phyloP scores from a whole-genome alignment of 2,113 vertebrate species.

The Entomyzon cyanotis region DNA sequence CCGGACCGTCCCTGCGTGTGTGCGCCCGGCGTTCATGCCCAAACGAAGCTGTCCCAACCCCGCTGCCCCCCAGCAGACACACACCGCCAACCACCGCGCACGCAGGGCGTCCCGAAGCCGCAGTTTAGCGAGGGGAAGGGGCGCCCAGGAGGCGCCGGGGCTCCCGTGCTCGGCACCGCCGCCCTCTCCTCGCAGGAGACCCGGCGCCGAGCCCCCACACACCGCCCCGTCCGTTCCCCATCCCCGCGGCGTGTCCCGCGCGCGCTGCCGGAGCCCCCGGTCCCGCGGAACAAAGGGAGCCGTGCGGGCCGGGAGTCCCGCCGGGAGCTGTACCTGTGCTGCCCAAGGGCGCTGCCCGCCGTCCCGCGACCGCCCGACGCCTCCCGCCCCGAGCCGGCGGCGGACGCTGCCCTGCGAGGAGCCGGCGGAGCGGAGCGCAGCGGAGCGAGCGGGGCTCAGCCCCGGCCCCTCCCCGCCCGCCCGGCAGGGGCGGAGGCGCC shows the following conservation, averaged over 20 bases:
- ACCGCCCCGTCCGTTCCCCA: not conserved
- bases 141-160: not conserved
- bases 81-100: not conserved
- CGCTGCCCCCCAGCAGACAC: not conserved
- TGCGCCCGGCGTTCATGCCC: not conserved
- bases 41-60: not conserved
- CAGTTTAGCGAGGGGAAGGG: not conserved
- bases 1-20: not conserved
- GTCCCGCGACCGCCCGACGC: not conserved
- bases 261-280: not conserved
- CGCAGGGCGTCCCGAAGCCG: not conserved
- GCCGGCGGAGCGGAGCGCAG: not conserved
- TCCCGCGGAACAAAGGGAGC: not conserved
- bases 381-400: not conserved
- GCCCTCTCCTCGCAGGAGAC: not conserved
- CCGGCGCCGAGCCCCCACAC: too few species aligned
- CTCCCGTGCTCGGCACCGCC: not conserved
- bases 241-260: not conserved
- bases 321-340: not conserved
- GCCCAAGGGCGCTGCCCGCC: slow-evolving; percentile 1
- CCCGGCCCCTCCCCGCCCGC: too few species aligned
- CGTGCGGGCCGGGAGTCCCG: not conserved
- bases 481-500: too few species aligned
- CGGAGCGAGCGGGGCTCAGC: not conserved
- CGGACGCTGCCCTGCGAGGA: not conserved